Evolutionary conservation across 2,888 invertebrate species (phyloP).

Genomic region (Leptinotarsa peninsularis): DNA sequence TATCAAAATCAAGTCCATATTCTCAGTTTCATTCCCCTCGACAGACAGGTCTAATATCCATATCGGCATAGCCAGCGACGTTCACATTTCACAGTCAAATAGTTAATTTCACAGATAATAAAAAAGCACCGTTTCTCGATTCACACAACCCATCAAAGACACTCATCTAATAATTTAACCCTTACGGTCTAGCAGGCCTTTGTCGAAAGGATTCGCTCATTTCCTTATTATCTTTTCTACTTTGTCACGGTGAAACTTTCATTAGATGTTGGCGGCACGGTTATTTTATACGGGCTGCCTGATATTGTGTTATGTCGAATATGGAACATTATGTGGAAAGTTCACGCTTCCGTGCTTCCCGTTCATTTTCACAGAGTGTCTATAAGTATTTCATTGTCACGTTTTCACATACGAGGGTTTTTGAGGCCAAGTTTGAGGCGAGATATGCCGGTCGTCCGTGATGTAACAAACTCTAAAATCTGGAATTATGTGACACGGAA

Average conservation of each 20-base stretch:
- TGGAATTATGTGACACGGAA: background rate
- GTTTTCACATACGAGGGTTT: background rate
- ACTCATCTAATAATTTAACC: background rate
- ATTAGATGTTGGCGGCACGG: background rate
- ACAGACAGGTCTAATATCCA: background rate
- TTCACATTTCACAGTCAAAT: background rate
- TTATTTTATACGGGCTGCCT: background rate
- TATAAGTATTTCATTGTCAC: conserved; percentile 1
- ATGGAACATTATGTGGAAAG: background rate
- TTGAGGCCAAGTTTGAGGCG: background rate
- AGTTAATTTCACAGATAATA: background rate
- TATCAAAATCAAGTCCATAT: too few species aligned
- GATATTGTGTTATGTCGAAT: background rate
- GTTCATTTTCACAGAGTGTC: background rate
- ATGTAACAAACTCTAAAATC: background rate
- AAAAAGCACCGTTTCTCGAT: background rate
- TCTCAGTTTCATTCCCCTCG: too few species aligned
- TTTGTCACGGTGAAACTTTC: conserved; percentile 4
- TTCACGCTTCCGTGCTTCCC: background rate
- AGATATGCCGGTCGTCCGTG: background rate
- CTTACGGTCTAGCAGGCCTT: background rate
- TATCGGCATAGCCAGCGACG: background rate
- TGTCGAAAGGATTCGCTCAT: background rate
- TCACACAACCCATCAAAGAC: background rate
- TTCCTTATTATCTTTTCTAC: background rate